A percentile compares a stretch with the other conserved stretches of the same genome.
phyloP scores from a whole-genome alignment of 2,888 invertebrate genomes.

The Megastigmus dorsalis region DNA sequence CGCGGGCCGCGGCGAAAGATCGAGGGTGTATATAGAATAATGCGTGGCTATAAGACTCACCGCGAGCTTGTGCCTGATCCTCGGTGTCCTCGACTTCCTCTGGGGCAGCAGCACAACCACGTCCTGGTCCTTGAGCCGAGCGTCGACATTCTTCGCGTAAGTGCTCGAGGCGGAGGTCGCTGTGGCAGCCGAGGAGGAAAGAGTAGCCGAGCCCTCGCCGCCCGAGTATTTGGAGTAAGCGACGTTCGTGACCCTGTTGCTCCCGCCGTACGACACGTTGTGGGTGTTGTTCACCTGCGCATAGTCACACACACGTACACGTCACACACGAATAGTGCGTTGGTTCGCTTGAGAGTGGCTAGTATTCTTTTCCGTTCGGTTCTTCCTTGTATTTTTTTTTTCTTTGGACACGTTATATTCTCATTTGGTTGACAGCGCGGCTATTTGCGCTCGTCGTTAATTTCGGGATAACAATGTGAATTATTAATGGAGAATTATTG shows the following conservation, averaged over 20 bases:
- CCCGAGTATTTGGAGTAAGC: slow-evolving; percentile 66
- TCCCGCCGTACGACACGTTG: slow-evolving; percentile 81
- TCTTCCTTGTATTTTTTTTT: no score
- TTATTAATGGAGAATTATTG: no score
- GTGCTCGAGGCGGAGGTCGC: slow-evolving; percentile 53
- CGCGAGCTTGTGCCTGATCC: slow-evolving; percentile 68
- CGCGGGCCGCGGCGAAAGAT: no score
- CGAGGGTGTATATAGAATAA: no score
- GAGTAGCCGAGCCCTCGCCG: slow-evolving; percentile 40
- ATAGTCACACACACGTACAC: no score
- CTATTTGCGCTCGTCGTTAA: no score
- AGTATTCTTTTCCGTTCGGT: no score
- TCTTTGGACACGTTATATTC: no score
- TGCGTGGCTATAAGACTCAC: slow-evolving; percentile 60
- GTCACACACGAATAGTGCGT: no score
- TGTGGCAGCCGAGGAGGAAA: slow-evolving; percentile 49
- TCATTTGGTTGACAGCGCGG: no score
- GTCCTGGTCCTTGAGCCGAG: slow-evolving; percentile 66
- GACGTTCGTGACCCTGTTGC: slow-evolving; percentile 79
- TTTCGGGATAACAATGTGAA: no score
- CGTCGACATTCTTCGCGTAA: slow-evolving; percentile 56
- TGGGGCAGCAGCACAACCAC: slow-evolving; percentile 67
- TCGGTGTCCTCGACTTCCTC: slow-evolving; percentile 66
- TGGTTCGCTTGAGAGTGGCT: no score
- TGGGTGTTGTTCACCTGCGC: slow-evolving; percentile 80